Base-by-base conservation (phyloP, 2,797 vertebrate species). In the Sylvia borin region DNA sequence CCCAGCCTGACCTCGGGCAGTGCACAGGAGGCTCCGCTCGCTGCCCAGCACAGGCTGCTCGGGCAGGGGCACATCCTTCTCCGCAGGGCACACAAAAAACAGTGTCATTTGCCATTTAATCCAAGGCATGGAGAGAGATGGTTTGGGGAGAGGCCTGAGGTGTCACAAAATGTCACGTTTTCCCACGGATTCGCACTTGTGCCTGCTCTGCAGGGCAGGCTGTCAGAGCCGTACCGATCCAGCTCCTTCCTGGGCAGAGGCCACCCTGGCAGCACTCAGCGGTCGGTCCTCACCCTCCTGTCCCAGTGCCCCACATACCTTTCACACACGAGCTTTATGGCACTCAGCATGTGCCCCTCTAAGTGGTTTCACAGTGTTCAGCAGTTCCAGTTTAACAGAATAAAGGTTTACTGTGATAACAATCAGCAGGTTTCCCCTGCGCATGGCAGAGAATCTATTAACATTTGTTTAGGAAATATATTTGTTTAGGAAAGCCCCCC, bases 291-390 rank as follows among this genome's bases (percentile, higher is more conserved):
- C 57, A 21, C 29, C 32, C 68, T n/a, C 38, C 66, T 55, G 64
- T 26, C 86, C 95, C 12, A 61, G 61, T 81, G 86, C 70, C 92
- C 83, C 38, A 70, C 83, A 65, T 16, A 54, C 62, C 54, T 77
- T 38, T 12, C 73, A 7, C n/a, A 24, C n/a, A 18, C 3, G 1
- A 12, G 27, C 45, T 42, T 47, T 64, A 29, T 2, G 42, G 53
- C 29, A 2, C 66, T 19, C 13, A 18, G 60, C 75, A 72, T 8
- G 2, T 62, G 81, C 62, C 74, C 58, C 78, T 60, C 25, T 1
- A 34, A 61, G 50, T 7, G 42, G 34, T 57, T 72, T 71, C 73
- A 50, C 47, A 24, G 50, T 3, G 26, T 40, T 24, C 72, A 42
- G 89, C 70, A 72, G 61, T 54, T 71, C 80, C 40, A 31, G 43